A percentile compares a stretch with the other conserved stretches of the same genome.
Evolutionary conservation across 2,113 vertebrate species (phyloP).

Genomic region (Haplochromis vanheusdeni): DNA sequence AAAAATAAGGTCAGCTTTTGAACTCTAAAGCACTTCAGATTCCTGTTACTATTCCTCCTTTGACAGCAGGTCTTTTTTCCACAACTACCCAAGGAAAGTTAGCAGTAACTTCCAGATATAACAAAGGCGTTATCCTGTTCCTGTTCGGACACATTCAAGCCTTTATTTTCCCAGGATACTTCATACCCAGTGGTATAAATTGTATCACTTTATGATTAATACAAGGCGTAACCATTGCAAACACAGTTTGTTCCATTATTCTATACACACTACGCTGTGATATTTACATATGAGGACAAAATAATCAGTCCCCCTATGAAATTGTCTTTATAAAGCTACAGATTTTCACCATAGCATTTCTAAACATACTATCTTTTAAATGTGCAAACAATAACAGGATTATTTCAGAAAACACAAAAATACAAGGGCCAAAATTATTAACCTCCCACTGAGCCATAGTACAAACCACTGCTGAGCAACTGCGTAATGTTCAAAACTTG

Average conservation of each 20-base stretch:
- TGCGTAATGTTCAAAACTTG: not conserved
- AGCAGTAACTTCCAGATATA: not conserved
- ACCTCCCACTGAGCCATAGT: not conserved
- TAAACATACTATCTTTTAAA: not conserved
- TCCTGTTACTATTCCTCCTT: not conserved
- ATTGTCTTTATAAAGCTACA: not conserved
- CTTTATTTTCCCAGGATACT: not conserved
- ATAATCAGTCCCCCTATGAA: not conserved
- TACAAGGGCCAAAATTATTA: not conserved
- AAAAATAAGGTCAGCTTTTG: not conserved
- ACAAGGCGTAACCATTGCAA: not conserved
- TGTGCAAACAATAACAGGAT: not conserved
- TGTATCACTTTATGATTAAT: not conserved
- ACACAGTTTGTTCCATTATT: not conserved
- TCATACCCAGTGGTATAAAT: not conserved
- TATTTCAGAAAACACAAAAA: not conserved
- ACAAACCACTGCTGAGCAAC: not conserved
- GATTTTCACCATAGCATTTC: not conserved
- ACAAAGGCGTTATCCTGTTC: not conserved
- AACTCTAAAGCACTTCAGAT: not conserved
- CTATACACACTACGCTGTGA: accelerated
- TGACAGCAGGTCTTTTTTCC: not conserved
- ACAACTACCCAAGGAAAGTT: not conserved
- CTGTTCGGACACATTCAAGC: not conserved
- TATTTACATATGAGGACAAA: not conserved